Evolutionary conservation across 1,140 invertebrate species (phyloP).

Genomic region (Antheraea mylitta): DNA sequence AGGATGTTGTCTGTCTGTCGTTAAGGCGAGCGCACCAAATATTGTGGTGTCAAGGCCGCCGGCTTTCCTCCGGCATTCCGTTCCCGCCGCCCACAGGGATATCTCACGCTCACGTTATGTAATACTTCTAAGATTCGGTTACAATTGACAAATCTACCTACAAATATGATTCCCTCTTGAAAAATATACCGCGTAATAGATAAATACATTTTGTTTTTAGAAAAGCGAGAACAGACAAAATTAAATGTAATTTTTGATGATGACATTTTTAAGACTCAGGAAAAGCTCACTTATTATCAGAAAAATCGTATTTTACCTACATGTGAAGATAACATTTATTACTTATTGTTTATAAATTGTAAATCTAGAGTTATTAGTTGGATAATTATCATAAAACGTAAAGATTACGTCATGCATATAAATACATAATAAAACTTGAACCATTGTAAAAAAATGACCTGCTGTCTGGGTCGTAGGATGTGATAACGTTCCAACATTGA

Average conservation of each 20-base stretch:
- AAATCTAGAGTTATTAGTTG: not conserved
- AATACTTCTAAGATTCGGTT: constrained; percentile 62
- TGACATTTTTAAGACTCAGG: no score
- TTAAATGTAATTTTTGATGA: no score
- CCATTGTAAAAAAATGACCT: not conserved
- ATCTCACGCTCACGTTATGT: constrained; percentile 72
- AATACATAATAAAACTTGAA: not conserved
- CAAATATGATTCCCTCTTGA: not conserved
- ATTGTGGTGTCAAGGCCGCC: constrained; percentile 73
- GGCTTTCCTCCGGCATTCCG: constrained; percentile 75
- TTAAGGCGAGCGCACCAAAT: constrained; percentile 67
- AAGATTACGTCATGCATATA: not conserved
- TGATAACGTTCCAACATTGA: not conserved
- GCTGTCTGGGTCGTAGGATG: not conserved
- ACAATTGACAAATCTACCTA: constrained; percentile 44
- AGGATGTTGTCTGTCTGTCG: constrained; percentile 29
- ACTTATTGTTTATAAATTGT: not conserved
- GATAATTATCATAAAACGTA: not conserved
- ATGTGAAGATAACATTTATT: not conserved
- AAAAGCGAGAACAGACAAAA: no score
- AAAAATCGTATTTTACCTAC: not conserved
- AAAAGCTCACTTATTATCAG: no score
- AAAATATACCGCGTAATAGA: not conserved
- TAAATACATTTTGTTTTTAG: not conserved
- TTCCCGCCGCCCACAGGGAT: constrained; percentile 72